These are phyloP conservation scores for Ahaetulla prasina DNA, from an alignment of 2,113 vertebrate species.

Conservation along the genomic window DNA sequence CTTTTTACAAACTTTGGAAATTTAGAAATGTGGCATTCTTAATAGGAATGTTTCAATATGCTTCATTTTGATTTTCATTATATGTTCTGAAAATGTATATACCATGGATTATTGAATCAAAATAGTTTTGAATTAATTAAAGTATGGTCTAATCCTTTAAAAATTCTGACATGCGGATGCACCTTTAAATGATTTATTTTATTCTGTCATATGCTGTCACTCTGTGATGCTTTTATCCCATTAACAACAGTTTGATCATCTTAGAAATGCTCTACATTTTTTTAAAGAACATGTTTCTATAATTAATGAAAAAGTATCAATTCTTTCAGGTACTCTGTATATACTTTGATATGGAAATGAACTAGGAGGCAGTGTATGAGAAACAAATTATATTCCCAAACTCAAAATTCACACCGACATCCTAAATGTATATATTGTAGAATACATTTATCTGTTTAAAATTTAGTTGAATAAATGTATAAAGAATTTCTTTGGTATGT, in stretches of 20 bases:
- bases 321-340: neutral
- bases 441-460: neutral
- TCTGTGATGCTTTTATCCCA: rapidly evolving
- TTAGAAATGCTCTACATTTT: neutral
- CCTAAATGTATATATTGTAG: neutral
- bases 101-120: conserved; percentile 9
- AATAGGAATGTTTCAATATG: rapidly evolving
- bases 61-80: neutral
- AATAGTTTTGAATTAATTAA: neutral
- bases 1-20: neutral
- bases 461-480: neutral
- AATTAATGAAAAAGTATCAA: neutral
- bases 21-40: rapidly evolving
- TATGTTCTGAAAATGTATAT: neutral
- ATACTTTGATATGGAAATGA: neutral
- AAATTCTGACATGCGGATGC: neutral
- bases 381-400: neutral
- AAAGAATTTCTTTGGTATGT: neutral
- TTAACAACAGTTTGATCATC: neutral
- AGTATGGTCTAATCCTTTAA: neutral
- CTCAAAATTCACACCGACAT: neutral
- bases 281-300: neutral
- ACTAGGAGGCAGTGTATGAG: neutral
- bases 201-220: neutral
- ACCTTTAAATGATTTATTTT: neutral